Evolutionary conservation across 2,113 vertebrate genomes (phyloP).

Genomic region (Astatoreochromis straeleni): DNA sequence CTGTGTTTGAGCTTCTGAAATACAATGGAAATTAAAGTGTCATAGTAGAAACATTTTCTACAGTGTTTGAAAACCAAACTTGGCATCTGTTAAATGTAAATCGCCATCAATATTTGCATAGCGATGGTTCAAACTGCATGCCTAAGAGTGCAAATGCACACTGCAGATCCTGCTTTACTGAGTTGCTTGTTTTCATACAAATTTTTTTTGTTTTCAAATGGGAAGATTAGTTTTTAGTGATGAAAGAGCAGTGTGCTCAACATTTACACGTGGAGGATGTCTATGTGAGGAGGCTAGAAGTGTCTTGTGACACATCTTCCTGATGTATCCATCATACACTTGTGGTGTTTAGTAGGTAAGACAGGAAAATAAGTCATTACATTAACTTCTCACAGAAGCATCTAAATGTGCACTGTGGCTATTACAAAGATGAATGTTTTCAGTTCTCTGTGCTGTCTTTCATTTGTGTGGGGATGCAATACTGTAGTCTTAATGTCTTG

Average conservation of each 20-base stretch:
- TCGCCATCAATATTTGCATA: background rate
- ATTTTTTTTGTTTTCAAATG: background rate
- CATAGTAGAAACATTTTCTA: background rate
- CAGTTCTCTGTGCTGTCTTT: background rate
- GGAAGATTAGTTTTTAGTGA: background rate
- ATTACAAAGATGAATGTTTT: background rate
- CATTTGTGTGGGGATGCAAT: background rate
- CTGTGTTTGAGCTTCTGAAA: background rate
- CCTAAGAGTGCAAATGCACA: background rate
- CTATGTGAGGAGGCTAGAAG: fast-evolving
- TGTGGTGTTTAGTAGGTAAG: background rate
- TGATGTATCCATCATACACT: background rate
- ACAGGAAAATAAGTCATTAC: background rate
- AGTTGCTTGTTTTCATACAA: background rate
- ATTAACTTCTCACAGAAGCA: background rate
- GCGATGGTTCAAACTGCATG: background rate
- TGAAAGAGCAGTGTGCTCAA: background rate
- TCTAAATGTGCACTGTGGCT: background rate
- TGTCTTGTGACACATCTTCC: fast-evolving
- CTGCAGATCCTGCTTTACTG: background rate
- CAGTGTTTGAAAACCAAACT: background rate
- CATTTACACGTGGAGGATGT: background rate
- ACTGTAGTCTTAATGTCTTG: background rate
- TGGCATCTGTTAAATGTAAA: background rate
- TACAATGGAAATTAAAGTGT: background rate